Base-by-base conservation (phyloP, 2,888 invertebrate species). In the Calliscelio sp. region DNA sequence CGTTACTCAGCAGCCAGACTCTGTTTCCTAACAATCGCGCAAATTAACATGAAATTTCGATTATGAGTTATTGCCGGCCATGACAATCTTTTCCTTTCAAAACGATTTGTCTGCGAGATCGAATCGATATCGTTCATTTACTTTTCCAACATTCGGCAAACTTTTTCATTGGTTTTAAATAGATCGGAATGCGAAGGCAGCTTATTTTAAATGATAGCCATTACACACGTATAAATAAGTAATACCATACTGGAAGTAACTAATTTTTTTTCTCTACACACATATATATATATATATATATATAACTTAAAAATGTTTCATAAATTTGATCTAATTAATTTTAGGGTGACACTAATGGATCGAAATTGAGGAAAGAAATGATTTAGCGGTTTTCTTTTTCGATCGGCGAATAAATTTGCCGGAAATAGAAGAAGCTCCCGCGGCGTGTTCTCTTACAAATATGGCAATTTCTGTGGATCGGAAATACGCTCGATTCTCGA, bases 401-500 rank as follows among this genome's bases (percentile, higher is more conserved):
- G 8, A 28, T 8, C 8, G 8, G 8, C 28, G 28, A 28, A 25
- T 44, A 44, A 63, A 46, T 63, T 65, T 49, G 53, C 35, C 24
- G 24, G 57, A 55, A 70, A 55, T 8, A 28, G 28, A 28, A 28
- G 63, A 25, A 51, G 66, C 46, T 35, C 28, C 20, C 22, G n/a
- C 28, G 59, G 46, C 18, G 53, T n/a, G n/a, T n/a, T n/a, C 61
- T 71, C n/a, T 71, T 57, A 61, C 74, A 59, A 71, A 82, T 85
- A 78, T 82, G 81, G 81, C 53, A 71, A 41, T 82, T 79, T 81
- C 51, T 68, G 49, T 81, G 85, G 63, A 73, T 80, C 63, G 86
- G 86, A 87, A 88, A 87, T 85, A 83, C 55, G 46, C 44, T 49
- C 32, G 75, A 83, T 86, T 85, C 70, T 22, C 82, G 84, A 89